Base-by-base conservation (phyloP, 2,113 vertebrate species). In the Callipepla squamata region DNA sequence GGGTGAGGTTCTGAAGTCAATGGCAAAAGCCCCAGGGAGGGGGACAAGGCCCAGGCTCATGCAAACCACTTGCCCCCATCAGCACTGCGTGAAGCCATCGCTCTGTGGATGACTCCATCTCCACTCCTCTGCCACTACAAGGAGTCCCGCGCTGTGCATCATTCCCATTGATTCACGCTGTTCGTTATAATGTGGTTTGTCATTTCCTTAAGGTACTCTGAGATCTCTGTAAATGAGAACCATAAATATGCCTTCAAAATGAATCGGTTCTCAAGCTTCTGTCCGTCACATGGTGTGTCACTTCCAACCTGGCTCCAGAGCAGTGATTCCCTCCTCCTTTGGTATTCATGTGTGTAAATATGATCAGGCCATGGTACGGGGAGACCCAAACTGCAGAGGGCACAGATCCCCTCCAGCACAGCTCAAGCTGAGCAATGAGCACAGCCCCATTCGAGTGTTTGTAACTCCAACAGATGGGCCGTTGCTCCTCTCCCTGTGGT, bases 211-310 rank as follows among this genome's bases (percentile, higher is more conserved):
- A 91, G 59, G 55, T 74, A 80, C 79, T 95, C 87, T 85, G 84
- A 82, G 89, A 67, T 77, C 81, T 59, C 65, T 9, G 2, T 76
- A 82, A 93, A 95, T 70, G 85, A 89, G 84, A 83, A 85, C 91
- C 96, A 95, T 95, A 96, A 96, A 96, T 95, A 95, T 3, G 44
- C 75, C 77, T 66, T 87, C 63, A 83, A 75, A 94, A 89, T 93
- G 89, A 95, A 95, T 95, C 78, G 85, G 75, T 87, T 87, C 58
- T 68, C 62, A 9, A 74, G 80, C 84, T 77, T 88, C 89, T n/a
- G 5, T 40, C 22, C 32, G 72, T 89, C 80, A 74, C 70, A 32
- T 34, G 58, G 38, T 82, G 88, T 63, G 90, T 93, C 66, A 73
- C 80, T 95, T 95, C 94, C 17, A 55, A 93, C 77, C 50, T 62